Base-by-base conservation (phyloP, 1,140 invertebrate genomes). In the Aphelinus certus region DNA sequence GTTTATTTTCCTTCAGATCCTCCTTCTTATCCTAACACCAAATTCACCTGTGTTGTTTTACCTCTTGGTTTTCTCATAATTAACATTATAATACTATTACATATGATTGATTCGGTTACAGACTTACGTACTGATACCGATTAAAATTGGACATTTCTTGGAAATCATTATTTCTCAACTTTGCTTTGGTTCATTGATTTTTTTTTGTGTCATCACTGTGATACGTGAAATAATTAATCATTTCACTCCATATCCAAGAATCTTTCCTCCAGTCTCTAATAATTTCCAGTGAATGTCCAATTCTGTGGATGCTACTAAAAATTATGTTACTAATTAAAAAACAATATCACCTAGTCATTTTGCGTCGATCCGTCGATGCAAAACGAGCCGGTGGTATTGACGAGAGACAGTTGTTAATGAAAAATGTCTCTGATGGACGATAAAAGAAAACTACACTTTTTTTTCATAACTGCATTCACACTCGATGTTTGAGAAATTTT, bases 1-100 rank as follows among this genome's bases (percentile, higher is more conserved):
- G 47, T 67, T 64, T 49, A 71, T 55, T 71, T 9, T 66, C 74
- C 65, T 57, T 26, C 57, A 5, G 4, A 45, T 81, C 73, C 72
- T 55, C 70, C 51, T 75, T 53, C 61, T 7, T 58, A 47, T 58
- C 64, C 48, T 78, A 78, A 69, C 73, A 53, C 77, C 79, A 74
- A 57, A 57, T 76, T 51, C 56, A 79, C 82, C 76, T 80, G 81
- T 79, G 81, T 84, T 84, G 80, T 84, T 81, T 76, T 83, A 79
- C 83, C 83, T 84, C 83, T 84, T 84, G 83, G 83, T 84, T 84
- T 84, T 83, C 82, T 84, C 79, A 77, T 78, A 53, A 79, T 83
- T 82, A 83, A 82, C 81, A 82, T 70, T 76, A 77, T 79, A 62
- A 3, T 71, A 47, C 47, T 57, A 65, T 58, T 47, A 65, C 57